phyloP scores from a whole-genome alignment of 1,140 invertebrate species.

The Acromyrmex heyeri region DNA sequence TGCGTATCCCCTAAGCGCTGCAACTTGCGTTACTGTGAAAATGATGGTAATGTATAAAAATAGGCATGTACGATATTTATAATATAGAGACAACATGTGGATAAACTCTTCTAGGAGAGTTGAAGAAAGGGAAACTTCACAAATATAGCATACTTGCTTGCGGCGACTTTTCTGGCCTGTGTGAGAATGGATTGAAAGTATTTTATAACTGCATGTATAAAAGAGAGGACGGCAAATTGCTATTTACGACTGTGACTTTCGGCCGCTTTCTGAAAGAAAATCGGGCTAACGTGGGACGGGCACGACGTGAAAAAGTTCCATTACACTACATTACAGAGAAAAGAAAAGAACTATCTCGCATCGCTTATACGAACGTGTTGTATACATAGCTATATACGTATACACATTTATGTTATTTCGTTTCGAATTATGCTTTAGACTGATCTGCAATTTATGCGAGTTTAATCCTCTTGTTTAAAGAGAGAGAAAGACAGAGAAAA shows the following conservation, averaged over 20 bases:
- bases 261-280: constrained; percentile 26
- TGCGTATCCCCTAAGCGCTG: constrained; percentile 73
- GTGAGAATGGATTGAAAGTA: constrained; percentile 61
- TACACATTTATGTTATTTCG: constrained; percentile 27
- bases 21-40: constrained; percentile 71
- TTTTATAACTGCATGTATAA: constrained; percentile 65
- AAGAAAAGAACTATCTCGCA: constrained; percentile 35
- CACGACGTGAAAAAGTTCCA: constrained; percentile 60
- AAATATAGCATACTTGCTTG: constrained; percentile 41
- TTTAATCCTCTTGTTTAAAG: background rate
- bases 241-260: constrained; percentile 40
- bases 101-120: background rate
- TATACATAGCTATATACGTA: constrained; percentile 65
- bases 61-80: constrained; percentile 77
- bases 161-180: constrained; percentile 37
- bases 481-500: background rate
- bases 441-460: background rate
- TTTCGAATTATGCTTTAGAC: constrained; percentile 19
- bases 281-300: constrained; percentile 27
- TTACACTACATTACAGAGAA: background rate
- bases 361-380: constrained; percentile 64
- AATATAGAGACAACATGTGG: constrained; percentile 28
- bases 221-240: background rate
- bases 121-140: background rate
- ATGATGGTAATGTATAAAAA: constrained; percentile 75